A percentile compares a stretch with the other conserved stretches of the same genome.
These are phyloP conservation scores for Xestia c-nigrum DNA, from an alignment of 2,888 invertebrate genomes.

Conservation along the genomic window DNA sequence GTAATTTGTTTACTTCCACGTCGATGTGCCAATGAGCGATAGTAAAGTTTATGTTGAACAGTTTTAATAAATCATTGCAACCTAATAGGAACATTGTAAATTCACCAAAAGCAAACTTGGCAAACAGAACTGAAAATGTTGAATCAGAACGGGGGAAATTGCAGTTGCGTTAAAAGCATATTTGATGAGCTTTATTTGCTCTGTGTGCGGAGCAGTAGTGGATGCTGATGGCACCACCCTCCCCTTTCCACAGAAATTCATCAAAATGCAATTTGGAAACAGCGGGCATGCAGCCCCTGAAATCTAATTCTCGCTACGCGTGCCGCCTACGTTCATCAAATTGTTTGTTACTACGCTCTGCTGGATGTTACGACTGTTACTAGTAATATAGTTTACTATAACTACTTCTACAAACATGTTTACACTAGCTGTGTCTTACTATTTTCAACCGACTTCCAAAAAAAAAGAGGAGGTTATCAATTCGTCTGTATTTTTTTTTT, in stretches of 20 bases:
- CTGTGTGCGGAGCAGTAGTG: not conserved
- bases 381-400: conserved; percentile 19
- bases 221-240: not conserved
- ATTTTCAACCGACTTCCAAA: too few relatives aligned
- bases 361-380: not conserved
- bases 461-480: too few relatives aligned
- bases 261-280: conserved; percentile 40
- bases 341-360: conserved; percentile 2
- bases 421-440: not conserved
- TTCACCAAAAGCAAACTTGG: not conserved
- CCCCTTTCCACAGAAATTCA: conserved; percentile 18
- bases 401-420: not conserved
- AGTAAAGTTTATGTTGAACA: not conserved
- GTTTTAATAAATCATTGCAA: conserved; percentile 14
- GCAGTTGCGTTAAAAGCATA: not conserved
- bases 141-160: conserved; percentile 7
- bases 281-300: conserved; percentile 2
- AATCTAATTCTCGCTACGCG: conserved; percentile 28
- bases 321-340: conserved; percentile 10
- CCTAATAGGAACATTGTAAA: not conserved
- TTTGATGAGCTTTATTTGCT: conserved; percentile 16
- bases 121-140: conserved; percentile 6
- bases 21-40: conserved; percentile 18
- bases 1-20: conserved; percentile 34
- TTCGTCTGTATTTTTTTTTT: too few relatives aligned